Evolutionary conservation across 2,113 vertebrate species (phyloP).

Genomic region (Alethe diademata): DNA sequence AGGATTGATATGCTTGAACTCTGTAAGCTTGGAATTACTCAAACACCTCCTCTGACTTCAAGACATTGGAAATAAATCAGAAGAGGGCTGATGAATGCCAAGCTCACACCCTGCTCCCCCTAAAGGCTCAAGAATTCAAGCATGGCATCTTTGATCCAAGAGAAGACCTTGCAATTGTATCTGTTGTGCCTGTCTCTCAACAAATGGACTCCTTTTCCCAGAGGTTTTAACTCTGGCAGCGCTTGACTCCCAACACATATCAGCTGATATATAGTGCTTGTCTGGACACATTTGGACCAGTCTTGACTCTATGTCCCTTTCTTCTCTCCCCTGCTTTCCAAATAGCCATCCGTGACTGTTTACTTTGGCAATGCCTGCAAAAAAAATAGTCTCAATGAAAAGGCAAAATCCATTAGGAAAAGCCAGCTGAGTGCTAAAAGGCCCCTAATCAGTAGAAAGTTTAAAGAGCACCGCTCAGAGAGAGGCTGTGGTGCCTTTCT

Average conservation of each 20-base stretch:
- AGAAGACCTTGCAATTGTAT: background rate
- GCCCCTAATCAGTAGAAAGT: slow-evolving; percentile 67
- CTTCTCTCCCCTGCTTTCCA: slow-evolving; percentile 39
- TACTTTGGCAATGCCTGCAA: slow-evolving; percentile 46
- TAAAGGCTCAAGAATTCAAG: background rate
- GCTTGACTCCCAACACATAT: background rate
- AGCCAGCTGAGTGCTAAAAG: slow-evolving; percentile 66
- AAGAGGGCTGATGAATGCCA: background rate
- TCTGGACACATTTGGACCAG: slow-evolving; percentile 19
- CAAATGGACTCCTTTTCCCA: background rate
- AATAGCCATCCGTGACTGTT: slow-evolving; percentile 36
- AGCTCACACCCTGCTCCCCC: background rate
- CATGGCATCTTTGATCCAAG: background rate
- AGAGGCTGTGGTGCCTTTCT: slow-evolving; percentile 56
- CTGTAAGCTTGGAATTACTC: background rate
- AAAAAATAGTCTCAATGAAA: slow-evolving; percentile 25
- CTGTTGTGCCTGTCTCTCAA: background rate
- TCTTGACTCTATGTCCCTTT: slow-evolving; percentile 9
- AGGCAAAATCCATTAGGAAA: slow-evolving; percentile 69
- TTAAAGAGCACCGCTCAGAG: slow-evolving; percentile 51
- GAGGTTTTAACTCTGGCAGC: background rate
- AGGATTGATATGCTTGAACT: background rate
- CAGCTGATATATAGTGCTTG: background rate
- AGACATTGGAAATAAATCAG: background rate
- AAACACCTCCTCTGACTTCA: background rate